Conservation (phyloP, 2,797 vertebrate genomes). For the Sciaenops ocellatus region DNA sequence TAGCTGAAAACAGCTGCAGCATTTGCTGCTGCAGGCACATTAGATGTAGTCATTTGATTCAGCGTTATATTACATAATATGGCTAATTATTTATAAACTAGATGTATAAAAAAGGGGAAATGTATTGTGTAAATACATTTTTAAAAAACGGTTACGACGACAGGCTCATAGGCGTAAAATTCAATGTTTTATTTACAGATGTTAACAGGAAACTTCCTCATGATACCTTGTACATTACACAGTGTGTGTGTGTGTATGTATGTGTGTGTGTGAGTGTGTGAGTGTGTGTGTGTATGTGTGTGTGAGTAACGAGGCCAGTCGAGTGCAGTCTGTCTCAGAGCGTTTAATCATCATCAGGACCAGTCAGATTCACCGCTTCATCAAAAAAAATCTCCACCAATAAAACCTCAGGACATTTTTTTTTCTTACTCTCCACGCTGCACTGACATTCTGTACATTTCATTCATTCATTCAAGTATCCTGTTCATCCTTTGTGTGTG, state of each 20-base stretch:
- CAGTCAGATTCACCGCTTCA: slow-evolving; percentile 65
- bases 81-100: not conserved
- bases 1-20: not conserved
- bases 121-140: not conserved
- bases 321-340: slow-evolving; percentile 71
- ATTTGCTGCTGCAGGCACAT: not conserved
- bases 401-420: slow-evolving; percentile 60
- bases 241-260: not conserved
- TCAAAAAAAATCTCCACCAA: slow-evolving; percentile 55
- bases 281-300: slow-evolving; percentile 5
- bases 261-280: not conserved
- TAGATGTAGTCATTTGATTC: not conserved
- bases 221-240: not conserved
- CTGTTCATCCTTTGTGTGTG: slow-evolving; percentile 27
- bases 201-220: not conserved
- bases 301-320: slow-evolving; percentile 57
- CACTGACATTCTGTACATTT: slow-evolving; percentile 64
- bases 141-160: not conserved
- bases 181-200: not conserved
- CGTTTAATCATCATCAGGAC: slow-evolving; percentile 78
- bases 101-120: not conserved
- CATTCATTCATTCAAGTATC: slow-evolving; percentile 46
- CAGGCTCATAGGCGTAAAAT: not conserved
- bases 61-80: not conserved
- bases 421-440: not conserved